Conservation (phyloP, 1,140 invertebrate species). For the Drosophila kepulauana region DNA sequence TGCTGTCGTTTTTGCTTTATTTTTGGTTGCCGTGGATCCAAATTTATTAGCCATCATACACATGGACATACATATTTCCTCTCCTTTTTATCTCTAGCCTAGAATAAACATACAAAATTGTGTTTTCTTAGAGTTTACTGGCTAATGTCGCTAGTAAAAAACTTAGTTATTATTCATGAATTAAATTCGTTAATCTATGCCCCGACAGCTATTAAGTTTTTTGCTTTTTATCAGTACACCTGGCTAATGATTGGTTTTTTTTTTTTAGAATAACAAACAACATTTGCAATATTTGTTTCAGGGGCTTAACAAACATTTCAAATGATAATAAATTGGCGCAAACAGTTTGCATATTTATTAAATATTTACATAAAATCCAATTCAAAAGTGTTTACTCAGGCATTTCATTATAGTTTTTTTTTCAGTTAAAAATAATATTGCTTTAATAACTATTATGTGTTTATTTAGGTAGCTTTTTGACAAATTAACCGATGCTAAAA, state of each 20-base stretch:
- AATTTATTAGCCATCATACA: conserved; percentile 17
- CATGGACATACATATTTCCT: neutral
- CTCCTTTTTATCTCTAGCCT: neutral
- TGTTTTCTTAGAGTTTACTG: conserved; percentile 35
- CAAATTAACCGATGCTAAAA: neutral
- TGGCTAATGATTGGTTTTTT: conserved; percentile 6
- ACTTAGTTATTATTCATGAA: neutral
- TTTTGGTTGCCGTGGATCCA: neutral
- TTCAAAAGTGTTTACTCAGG: neutral
- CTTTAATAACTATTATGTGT: conserved; percentile 1
- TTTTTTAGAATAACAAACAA: neutral
- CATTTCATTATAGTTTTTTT: neutral
- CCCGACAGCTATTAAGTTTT: neutral
- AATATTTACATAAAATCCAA: conserved; percentile 3
- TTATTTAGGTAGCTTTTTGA: neutral
- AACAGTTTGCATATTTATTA: neutral
- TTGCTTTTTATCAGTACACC: neutral
- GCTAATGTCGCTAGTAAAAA: neutral
- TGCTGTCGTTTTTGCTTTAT: neutral
- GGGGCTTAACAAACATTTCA: conserved; percentile 12
- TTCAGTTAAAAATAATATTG: neutral
- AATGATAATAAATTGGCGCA: conserved; percentile 1
- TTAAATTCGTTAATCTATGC: neutral
- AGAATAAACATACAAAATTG: neutral
- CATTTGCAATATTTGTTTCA: neutral